Evolutionary conservation across 2,113 vertebrate species (phyloP).

Genomic region (Cephalopholis sonnerati): DNA sequence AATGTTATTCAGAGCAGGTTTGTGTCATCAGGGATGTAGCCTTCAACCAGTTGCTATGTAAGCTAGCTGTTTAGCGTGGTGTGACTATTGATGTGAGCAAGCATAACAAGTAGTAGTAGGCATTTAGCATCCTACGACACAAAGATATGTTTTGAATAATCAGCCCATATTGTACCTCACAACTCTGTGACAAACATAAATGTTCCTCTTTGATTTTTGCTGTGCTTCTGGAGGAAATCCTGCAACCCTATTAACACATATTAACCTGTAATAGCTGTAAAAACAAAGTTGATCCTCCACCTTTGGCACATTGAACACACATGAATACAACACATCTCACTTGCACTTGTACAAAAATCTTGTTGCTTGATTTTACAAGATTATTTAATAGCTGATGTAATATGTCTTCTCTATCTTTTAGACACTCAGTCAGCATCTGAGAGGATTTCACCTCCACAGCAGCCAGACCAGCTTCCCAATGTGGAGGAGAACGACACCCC

Average conservation of each 20-base stretch:
- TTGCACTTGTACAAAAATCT: background rate
- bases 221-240: too few species aligned
- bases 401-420: slow-evolving; percentile 6
- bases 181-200: too few species aligned
- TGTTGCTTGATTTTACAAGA: too few species aligned
- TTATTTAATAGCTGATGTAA: background rate
- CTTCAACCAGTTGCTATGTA: too few species aligned
- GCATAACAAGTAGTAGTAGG: background rate
- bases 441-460: background rate
- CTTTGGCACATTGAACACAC: background rate
- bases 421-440: background rate
- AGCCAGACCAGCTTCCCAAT: background rate
- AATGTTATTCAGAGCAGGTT: background rate
- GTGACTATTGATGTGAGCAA: background rate
- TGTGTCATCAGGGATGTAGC: background rate
- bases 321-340: background rate
- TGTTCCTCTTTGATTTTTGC: too few species aligned
- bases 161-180: background rate
- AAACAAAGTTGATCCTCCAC: background rate
- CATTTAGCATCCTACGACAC: too few species aligned
- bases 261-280: background rate
- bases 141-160: background rate
- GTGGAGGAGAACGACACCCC: background rate
- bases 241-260: background rate
- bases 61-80: too few species aligned